Conservation (phyloP, 2,797 vertebrate species). For the Danio albolineatus region DNA sequence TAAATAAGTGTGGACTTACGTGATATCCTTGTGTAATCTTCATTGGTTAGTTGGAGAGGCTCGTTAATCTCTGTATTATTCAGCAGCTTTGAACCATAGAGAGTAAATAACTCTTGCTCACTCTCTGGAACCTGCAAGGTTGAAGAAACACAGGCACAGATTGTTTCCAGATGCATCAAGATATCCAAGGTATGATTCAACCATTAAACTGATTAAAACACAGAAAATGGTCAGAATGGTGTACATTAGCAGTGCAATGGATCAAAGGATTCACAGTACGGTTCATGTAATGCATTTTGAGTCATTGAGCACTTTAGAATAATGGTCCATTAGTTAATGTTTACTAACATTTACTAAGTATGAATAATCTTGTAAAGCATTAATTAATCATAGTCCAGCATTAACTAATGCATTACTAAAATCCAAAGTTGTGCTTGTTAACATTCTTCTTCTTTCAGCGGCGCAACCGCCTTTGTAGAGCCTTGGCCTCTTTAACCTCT, state of each 20-base stretch:
- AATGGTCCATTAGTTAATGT: no score
- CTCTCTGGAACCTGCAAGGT: conserved; percentile 38
- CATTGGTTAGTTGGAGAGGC: conserved; percentile 8
- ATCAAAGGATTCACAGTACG: not conserved
- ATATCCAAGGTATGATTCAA: not conserved
- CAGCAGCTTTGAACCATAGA: conserved; percentile 28
- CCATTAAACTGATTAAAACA: not conserved
- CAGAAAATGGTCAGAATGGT: not conserved
- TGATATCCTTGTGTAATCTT: conserved; percentile 15
- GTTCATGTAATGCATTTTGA: no score
- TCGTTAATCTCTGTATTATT: conserved; percentile 32
- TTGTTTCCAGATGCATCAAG: not conserved
- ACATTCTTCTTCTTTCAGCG: no score
- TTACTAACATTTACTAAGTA: no score
- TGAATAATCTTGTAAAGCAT: no score
- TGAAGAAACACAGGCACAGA: conserved; percentile 23
- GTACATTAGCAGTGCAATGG: not conserved
- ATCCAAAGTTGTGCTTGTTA: no score
- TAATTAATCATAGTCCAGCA: no score
- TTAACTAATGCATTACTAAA: no score
- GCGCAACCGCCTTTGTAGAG: no score
- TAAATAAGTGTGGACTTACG: conserved; percentile 7
- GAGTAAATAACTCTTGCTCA: conserved; percentile 22
- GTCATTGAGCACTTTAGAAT: no score
- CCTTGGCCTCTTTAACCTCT: no score